Percentiles rank a stretch among this genome's conserved stretches.
phyloP scores from a whole-genome alignment of 2,113 vertebrate genomes.

The Brienomyrus brachyistius region DNA sequence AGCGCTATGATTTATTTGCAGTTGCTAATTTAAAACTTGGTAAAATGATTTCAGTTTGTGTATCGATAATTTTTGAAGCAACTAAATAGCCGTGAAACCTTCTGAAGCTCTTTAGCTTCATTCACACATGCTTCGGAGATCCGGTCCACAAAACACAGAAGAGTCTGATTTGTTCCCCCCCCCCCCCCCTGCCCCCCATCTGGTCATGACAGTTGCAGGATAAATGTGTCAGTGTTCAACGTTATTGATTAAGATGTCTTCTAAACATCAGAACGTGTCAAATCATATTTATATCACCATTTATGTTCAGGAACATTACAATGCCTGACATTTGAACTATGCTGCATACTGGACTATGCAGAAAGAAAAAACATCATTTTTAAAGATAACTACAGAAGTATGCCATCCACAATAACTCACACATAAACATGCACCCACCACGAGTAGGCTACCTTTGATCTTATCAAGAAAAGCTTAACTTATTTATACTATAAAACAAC shows the following conservation, averaged over 20 bases:
- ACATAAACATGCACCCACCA: not conserved
- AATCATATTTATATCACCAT: not conserved
- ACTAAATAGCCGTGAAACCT: not conserved
- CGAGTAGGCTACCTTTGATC: not conserved
- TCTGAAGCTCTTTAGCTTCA: not conserved
- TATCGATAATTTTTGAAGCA: not conserved
- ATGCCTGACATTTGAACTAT: not conserved
- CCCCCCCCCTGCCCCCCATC: not conserved
- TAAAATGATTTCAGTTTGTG: not conserved
- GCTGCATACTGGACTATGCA: not conserved
- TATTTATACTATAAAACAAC: not conserved
- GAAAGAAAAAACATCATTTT: not conserved
- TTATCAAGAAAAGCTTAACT: not conserved
- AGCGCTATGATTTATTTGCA: no score
- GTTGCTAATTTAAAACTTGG: not conserved
- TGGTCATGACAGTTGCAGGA: not conserved
- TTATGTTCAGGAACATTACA: not conserved
- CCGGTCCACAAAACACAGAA: not conserved
- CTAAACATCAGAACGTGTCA: not conserved
- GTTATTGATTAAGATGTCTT: not conserved
- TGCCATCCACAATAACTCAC: not conserved
- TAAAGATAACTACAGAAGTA: not conserved
- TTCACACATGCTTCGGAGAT: not conserved
- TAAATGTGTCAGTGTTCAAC: not conserved
- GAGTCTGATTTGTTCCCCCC: not conserved